Evolutionary conservation across 2,113 vertebrate species (phyloP).

Genomic region (Paradisaea rubra): DNA sequence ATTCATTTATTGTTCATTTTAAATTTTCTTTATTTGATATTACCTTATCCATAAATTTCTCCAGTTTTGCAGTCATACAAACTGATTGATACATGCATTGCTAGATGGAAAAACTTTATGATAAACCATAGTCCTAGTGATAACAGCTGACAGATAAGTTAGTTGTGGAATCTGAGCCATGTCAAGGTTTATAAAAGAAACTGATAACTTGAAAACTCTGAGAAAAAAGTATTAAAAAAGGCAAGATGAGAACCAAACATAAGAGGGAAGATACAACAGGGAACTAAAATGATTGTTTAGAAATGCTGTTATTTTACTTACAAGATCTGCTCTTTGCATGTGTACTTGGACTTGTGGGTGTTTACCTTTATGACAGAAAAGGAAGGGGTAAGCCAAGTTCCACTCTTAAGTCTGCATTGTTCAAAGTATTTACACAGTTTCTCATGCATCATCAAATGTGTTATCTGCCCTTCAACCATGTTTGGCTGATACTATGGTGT

Average conservation of each 20-base stretch:
- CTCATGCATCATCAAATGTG: not conserved
- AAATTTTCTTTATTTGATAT: not conserved
- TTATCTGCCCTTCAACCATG: not conserved
- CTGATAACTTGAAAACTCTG: not conserved
- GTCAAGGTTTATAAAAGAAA: not conserved
- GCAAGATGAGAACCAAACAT: not conserved
- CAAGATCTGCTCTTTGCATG: not conserved
- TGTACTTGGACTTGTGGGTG: not conserved
- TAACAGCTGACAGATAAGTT: not conserved
- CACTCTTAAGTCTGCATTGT: not conserved
- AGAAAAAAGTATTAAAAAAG: not conserved
- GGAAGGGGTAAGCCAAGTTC: not conserved
- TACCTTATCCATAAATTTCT: not conserved
- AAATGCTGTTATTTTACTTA: not conserved
- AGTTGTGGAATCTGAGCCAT: not conserved
- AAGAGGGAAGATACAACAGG: not conserved
- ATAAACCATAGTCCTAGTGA: not conserved
- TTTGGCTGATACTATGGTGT: not conserved
- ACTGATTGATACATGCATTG: not conserved
- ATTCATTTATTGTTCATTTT: not conserved
- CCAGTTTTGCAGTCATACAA: not conserved
- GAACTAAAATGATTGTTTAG: not conserved
- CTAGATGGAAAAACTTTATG: not conserved
- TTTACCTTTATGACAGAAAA: conserved; percentile 10
- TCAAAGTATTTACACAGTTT: not conserved